phyloP scores from a whole-genome alignment of 2,113 vertebrate genomes.

The Sturnira hondurensis region DNA sequence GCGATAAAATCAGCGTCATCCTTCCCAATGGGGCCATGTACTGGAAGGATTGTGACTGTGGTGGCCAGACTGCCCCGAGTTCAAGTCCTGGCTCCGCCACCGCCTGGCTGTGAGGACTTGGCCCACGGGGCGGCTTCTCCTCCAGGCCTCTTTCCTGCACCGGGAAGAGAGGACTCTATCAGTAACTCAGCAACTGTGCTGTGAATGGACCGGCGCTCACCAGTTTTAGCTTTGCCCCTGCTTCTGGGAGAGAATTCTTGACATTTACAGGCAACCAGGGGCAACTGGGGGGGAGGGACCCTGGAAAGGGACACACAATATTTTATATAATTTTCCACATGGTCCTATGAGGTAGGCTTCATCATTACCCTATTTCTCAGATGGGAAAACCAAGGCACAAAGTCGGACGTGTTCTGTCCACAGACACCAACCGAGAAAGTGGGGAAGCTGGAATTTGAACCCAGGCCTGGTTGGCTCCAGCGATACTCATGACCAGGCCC shows the following conservation, averaged over 20 bases:
- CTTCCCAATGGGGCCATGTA: background rate
- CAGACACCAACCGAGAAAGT: background rate
- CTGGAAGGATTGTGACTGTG: background rate
- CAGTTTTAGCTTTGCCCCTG: background rate
- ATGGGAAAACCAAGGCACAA: background rate
- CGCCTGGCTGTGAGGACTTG: background rate
- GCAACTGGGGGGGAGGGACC: background rate
- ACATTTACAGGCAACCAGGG: background rate
- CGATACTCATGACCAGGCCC: background rate
- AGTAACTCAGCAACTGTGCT: background rate
- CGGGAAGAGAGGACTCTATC: background rate
- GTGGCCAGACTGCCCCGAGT: background rate
- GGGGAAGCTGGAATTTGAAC: background rate
- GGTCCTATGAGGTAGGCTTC: background rate
- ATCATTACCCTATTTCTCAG: background rate
- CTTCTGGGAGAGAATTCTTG: background rate
- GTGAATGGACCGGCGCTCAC: background rate
- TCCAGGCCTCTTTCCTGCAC: background rate
- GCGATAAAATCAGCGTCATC: background rate
- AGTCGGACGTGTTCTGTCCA: background rate
- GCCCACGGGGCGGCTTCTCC: background rate
- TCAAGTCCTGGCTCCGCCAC: background rate
- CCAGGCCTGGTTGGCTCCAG: background rate
- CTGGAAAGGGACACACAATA: background rate
- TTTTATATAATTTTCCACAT: background rate